Base-by-base conservation (phyloP, 2,113 vertebrate genomes). In the Varanus komodoensis region DNA sequence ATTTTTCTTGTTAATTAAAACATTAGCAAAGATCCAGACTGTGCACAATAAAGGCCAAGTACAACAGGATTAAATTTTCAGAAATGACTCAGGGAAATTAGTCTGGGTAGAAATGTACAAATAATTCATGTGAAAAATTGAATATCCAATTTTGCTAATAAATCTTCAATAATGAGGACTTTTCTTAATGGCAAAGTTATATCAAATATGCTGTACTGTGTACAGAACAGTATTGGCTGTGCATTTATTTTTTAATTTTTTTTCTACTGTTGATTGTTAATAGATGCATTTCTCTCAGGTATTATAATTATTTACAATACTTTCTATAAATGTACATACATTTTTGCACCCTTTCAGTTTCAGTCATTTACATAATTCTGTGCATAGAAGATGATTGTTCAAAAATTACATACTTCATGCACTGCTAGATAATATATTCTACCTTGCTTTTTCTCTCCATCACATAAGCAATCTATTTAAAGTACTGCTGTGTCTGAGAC, bases 1-100 rank as follows among this genome's bases (percentile, higher is more conserved):
- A 87, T 88, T 88, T 69, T 85, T 84, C 81, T 88, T 88, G 27
- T 82, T 71, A 88, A 91, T 85, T 85, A 88, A 91, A 91, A 73
- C 50, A 80, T 91, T 88, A 88, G 34, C 82, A 79, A 88, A 84
- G 82, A 91, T 88, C 50, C 34, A 80, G 38, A 48, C 64, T 71
- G 34, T 77, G 44, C 81, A 85, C 74, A 91, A 78, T 88, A 88
- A 88, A 88, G 68, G 29, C 74, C 87, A 88, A 50, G 52, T 80
- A 80, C 50, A 85, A 79, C 23, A 80, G 82, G 34, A 84, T 84
- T 84, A 88, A 50, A 61, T 57, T 79, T 80, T 73, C 74, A 80
- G 23, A 87, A 84, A 80, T 21, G 29, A 88, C 14, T 73, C 34
- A 80, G 80, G 29, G 50, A 88, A 84, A 84, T 77, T 80, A 88